These are phyloP conservation scores for Acropora yongei DNA, from an alignment of 64 coral and sea anemone species.

Conservation along the genomic window DNA sequence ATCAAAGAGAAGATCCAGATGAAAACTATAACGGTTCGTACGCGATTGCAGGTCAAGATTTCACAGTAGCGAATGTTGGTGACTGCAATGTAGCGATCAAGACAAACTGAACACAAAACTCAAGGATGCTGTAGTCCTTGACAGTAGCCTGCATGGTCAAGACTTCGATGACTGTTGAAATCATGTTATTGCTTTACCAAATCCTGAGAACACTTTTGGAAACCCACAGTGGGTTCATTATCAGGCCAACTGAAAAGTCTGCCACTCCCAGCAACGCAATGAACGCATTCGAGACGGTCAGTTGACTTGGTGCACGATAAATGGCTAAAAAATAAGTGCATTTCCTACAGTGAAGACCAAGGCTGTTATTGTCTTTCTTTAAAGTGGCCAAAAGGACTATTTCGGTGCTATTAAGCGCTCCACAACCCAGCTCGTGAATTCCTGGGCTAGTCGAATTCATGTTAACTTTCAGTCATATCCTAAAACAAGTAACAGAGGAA, in stretches of 20 bases:
- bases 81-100: conserved; percentile 72
- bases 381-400: conserved; percentile 17
- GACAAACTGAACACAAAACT: conserved; percentile 55
- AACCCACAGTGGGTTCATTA: conserved; percentile 76
- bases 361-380: conserved; percentile 13
- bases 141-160: conserved; percentile 67
- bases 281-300: conserved; percentile 66
- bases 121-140: conserved; percentile 28
- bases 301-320: conserved; percentile 40
- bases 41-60: conserved; percentile 21
- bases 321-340: conserved; percentile 56
- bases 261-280: conserved; percentile 57
- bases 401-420: background rate
- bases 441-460: too few relatives aligned
- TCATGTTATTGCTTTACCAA: conserved; percentile 53
- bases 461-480: too few relatives aligned
- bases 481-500: too few relatives aligned
- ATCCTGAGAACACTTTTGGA: conserved; percentile 59
- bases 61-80: conserved; percentile 42
- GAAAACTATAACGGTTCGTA: background rate
- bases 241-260: conserved; percentile 67
- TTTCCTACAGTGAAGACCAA: conserved; percentile 51
- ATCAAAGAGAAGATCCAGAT: conserved; percentile 71
- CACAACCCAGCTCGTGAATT: background rate
- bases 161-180: conserved; percentile 48